phyloP scores from a whole-genome alignment of 2,113 vertebrate species.

The Elephantulus edwardii region DNA sequence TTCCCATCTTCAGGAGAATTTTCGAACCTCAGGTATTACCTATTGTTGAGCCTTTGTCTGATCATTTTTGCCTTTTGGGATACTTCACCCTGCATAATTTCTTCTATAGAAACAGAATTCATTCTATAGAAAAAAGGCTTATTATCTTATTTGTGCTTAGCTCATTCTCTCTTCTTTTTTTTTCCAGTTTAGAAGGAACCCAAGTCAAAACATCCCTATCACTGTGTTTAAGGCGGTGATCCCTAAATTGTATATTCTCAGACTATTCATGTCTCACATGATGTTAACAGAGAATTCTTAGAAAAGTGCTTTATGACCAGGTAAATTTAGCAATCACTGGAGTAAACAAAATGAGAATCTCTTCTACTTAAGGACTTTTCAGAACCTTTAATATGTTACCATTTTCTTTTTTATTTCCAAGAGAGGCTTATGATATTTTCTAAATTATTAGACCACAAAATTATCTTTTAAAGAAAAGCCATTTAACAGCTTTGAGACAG shows the following conservation, averaged over 20 bases:
- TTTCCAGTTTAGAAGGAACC: slow-evolving; percentile 1
- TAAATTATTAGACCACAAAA: neutral
- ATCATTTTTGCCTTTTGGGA: slow-evolving; percentile 2
- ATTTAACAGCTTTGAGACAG: neutral
- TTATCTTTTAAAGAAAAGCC: slow-evolving; percentile 31
- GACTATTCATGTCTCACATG: neutral
- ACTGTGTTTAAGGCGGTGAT: slow-evolving; percentile 8
- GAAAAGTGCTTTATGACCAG: neutral
- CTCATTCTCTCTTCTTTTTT: neutral
- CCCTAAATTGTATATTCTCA: neutral
- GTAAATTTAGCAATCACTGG: slow-evolving; percentile 2
- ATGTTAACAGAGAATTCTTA: neutral
- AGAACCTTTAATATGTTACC: neutral
- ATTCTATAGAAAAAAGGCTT: neutral
- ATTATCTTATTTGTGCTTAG: neutral
- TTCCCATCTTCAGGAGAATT: neutral
- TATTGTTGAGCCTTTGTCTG: neutral
- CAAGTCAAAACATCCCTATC: neutral
- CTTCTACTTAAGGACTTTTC: slow-evolving; percentile 2
- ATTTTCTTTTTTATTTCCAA: slow-evolving; percentile 35
- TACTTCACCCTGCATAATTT: neutral
- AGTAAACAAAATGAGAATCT: slow-evolving; percentile 30
- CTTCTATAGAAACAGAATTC: neutral
- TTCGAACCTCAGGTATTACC: neutral
- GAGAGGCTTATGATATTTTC: neutral